A percentile compares a stretch with the other conserved stretches of the same genome.
Conservation (phyloP, 2,113 vertebrate species). For the Ailurus styani region DNA sequence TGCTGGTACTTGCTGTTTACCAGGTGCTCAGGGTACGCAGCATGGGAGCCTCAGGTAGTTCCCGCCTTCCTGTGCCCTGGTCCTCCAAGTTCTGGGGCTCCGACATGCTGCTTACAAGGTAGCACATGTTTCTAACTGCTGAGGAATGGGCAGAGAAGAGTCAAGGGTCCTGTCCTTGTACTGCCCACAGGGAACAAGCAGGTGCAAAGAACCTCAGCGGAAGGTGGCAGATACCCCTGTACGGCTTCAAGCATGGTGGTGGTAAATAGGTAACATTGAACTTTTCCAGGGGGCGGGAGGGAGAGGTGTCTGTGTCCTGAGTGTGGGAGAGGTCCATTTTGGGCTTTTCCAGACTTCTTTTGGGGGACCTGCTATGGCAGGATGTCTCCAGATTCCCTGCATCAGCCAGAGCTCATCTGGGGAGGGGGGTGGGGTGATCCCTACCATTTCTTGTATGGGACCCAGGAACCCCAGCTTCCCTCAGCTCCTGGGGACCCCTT, state of each 20-base stretch:
- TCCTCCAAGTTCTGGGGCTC: neutral
- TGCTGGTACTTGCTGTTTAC: neutral
- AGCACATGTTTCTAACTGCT: neutral
- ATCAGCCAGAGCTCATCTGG: neutral
- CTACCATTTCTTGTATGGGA: neutral
- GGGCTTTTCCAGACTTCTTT: neutral
- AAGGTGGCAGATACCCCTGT: neutral
- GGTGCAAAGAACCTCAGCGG: neutral
- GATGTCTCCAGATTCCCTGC: neutral
- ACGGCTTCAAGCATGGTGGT: neutral
- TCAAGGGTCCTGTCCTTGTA: neutral
- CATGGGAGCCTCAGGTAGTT: neutral
- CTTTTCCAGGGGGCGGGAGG: neutral
- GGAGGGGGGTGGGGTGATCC: neutral
- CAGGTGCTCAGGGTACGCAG: neutral
- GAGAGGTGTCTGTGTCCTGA: neutral
- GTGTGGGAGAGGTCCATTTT: neutral
- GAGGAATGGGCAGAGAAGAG: neutral
- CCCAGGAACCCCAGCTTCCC: rapidly evolving
- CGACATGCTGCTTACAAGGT: neutral
- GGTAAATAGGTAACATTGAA: neutral
- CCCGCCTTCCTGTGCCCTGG: neutral
- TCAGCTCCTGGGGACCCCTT: neutral
- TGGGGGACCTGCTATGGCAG: too few species aligned
- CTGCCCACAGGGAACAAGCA: neutral